Conservation (phyloP, 2,113 vertebrate genomes). For the Colinus virginianus region DNA sequence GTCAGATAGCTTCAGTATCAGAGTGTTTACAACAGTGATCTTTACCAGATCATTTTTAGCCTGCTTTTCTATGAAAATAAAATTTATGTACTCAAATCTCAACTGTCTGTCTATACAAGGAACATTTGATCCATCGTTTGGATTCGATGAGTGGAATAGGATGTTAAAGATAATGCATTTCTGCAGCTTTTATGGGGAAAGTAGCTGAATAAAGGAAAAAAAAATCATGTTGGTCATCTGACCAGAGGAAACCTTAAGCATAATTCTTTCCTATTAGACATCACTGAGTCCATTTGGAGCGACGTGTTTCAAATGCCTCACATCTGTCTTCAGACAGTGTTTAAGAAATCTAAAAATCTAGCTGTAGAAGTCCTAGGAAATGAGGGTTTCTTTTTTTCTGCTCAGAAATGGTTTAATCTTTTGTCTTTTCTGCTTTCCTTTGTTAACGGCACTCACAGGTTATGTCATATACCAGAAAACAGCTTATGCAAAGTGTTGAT, state of each 20-base stretch:
- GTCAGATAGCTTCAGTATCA: background rate
- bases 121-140: background rate
- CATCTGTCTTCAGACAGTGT: background rate
- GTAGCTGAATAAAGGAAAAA: background rate
- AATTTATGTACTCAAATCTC: background rate
- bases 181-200: background rate
- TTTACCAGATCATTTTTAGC: background rate
- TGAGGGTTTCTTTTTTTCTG: background rate
- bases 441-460: background rate
- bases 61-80: background rate
- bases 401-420: background rate
- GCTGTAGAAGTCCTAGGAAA: background rate
- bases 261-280: background rate
- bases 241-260: background rate
- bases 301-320: background rate
- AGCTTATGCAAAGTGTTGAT: background rate
- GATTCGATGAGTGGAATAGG: background rate
- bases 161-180: background rate
- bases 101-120: too few species aligned
- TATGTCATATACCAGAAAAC: background rate
- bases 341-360: background rate
- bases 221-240: background rate
- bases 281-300: background rate
- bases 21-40: background rate
- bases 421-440: background rate